Percentiles rank a stretch among this genome's conserved stretches.
phyloP scores from a whole-genome alignment of 2,113 vertebrate species.

The Chauna torquata region DNA sequence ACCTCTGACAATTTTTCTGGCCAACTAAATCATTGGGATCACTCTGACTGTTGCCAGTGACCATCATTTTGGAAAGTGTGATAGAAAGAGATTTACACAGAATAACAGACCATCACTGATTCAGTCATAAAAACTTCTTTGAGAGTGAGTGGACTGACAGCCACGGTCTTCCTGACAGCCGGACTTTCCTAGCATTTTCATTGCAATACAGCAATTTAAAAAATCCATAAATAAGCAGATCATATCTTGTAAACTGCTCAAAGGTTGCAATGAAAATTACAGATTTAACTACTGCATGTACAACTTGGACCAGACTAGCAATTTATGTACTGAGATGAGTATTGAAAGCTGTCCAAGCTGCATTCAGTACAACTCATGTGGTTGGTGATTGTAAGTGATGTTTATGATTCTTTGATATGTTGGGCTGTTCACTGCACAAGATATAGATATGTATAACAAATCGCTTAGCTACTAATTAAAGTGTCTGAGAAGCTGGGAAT shows the following conservation, averaged over 20 bases:
- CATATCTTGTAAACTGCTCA: neutral
- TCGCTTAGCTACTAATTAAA: neutral
- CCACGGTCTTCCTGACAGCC: neutral
- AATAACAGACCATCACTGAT: neutral
- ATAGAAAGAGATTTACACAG: neutral
- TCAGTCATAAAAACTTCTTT: neutral
- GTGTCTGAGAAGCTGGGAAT: neutral
- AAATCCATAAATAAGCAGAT: slow-evolving; percentile 1
- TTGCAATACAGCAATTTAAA: neutral
- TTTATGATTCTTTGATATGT: neutral
- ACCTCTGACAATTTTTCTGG: neutral
- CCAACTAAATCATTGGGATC: accelerated
- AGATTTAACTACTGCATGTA: neutral
- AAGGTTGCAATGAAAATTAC: slow-evolving; percentile 1
- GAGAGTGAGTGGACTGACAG: accelerated
- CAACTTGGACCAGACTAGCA: neutral
- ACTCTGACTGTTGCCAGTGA: neutral
- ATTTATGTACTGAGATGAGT: neutral
- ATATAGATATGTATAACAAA: neutral
- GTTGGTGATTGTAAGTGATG: neutral
- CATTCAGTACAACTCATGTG: neutral
- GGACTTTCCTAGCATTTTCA: neutral
- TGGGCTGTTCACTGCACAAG: neutral
- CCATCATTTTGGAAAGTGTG: neutral
- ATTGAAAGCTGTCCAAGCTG: neutral